Conservation (phyloP, 2,113 vertebrate species). For the Campylorhamphus procurvoides region DNA sequence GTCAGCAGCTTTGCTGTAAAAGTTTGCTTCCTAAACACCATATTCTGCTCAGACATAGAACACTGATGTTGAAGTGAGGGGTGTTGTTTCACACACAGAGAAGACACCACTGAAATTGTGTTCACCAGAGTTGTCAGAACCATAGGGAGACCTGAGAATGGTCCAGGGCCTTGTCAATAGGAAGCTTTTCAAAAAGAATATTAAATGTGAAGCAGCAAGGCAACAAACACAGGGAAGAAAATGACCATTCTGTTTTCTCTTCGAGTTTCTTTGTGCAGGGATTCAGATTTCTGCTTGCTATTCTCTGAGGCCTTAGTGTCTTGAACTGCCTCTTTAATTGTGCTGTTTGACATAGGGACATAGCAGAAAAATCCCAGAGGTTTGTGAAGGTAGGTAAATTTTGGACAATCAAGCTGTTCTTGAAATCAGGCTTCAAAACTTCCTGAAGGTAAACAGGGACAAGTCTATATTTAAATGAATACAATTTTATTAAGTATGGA, state of each 20-base stretch:
- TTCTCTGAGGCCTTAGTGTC: neutral
- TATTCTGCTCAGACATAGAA: neutral
- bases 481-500: neutral
- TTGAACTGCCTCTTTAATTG: neutral
- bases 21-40: neutral
- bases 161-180: neutral
- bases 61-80: neutral
- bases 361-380: neutral
- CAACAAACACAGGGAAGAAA: neutral
- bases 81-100: neutral
- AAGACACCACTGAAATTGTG: neutral
- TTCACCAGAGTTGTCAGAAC: neutral
- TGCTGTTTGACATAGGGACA: neutral
- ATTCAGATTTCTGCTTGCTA: neutral
- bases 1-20: neutral
- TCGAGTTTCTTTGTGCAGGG: neutral
- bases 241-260: neutral
- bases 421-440: neutral
- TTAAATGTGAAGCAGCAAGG: neutral
- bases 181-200: neutral
- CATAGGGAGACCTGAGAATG: neutral
- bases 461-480: neutral
- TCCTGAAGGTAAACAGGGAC: neutral
- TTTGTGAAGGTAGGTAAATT: neutral
- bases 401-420: neutral